These are phyloP conservation scores for Sorex fumeus DNA, from an alignment of 2,113 vertebrate species.

Conservation along the genomic window DNA sequence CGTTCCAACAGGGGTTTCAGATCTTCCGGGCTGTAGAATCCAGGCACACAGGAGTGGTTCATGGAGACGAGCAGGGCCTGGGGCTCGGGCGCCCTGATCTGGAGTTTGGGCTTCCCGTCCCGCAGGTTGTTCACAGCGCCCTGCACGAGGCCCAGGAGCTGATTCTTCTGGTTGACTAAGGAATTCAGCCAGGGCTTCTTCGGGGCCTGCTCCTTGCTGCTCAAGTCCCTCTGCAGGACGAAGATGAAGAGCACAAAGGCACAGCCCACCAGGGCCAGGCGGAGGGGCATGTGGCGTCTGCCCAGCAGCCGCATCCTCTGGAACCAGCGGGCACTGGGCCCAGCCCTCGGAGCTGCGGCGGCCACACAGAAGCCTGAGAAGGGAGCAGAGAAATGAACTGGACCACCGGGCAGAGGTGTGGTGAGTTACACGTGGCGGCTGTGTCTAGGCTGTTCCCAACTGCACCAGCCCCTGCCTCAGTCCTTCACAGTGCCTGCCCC, in stretches of 20 bases:
- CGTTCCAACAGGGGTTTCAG: constrained; percentile 93
- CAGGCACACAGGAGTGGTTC: constrained; percentile 89
- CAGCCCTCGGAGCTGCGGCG: background rate
- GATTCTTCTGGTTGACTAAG: constrained; percentile 91
- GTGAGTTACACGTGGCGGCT: background rate
- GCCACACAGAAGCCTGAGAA: constrained; percentile 53
- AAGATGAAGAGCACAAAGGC: constrained; percentile 93
- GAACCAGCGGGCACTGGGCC: accelerated
- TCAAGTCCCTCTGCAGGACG: constrained; percentile 93
- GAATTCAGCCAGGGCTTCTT: constrained; percentile 94
- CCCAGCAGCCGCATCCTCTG: constrained; percentile 91
- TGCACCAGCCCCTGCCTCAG: no score
- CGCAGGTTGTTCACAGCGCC: constrained; percentile 94
- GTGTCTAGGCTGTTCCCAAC: background rate
- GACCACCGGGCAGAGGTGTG: background rate
- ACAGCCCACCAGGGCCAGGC: constrained; percentile 91
- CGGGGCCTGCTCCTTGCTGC: constrained; percentile 70
- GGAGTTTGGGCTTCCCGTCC: constrained; percentile 91
- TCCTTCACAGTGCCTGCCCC: background rate
- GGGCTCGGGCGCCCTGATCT: constrained; percentile 92
- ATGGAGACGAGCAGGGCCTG: constrained; percentile 69
- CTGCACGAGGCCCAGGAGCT: constrained; percentile 93
- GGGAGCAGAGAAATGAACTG: background rate
- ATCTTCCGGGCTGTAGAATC: constrained; percentile 92
- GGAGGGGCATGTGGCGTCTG: constrained; percentile 92